Conservation (phyloP, 37 sponge, comb jelly and placozoan species). For the Hexactinellida sp. region DNA sequence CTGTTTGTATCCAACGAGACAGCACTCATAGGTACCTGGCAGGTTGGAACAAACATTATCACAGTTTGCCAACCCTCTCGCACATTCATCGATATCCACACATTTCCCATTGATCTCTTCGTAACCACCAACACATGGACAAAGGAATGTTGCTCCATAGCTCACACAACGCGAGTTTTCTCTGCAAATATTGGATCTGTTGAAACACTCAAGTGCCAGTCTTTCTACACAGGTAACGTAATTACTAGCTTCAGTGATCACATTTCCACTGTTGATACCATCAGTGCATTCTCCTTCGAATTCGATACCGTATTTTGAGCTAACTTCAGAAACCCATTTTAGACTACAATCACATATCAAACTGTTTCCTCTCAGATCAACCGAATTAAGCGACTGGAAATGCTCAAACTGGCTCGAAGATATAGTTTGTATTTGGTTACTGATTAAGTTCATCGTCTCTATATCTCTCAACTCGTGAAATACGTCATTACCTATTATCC, state of each 20-base stretch:
- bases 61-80: not conserved
- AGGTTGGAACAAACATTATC: not conserved
- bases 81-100: not conserved
- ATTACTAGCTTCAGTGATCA: not conserved
- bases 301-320: not conserved
- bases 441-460: not conserved
- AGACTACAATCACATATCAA: not conserved
- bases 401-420: not conserved
- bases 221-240: not conserved
- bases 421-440: not conserved
- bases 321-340: not conserved
- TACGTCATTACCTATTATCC: not conserved
- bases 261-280: not conserved
- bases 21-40: not conserved
- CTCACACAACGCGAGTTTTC: not conserved
- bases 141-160: not conserved
- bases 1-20: not conserved
- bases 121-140: not conserved
- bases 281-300: conserved; percentile 13
- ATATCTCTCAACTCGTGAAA: not conserved
- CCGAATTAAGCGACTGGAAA: not conserved
- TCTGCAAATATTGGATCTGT: not conserved
- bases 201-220: not conserved
- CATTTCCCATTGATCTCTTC: not conserved
- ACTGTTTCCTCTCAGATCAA: not conserved